Evolutionary conservation across 2,797 vertebrate genomes (phyloP).

Genomic region (Gambelia wislizenii): DNA sequence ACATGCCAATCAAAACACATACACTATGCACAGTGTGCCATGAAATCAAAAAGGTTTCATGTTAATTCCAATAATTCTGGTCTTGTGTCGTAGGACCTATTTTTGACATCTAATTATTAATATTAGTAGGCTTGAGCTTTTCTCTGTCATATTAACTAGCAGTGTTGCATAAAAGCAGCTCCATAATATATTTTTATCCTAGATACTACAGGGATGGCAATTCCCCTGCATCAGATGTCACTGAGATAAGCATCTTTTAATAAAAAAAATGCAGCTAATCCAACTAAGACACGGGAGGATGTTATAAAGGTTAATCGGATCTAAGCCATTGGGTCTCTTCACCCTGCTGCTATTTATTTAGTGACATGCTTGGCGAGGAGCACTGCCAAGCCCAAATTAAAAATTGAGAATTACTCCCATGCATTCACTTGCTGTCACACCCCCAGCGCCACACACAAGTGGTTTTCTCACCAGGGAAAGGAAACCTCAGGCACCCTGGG

Average conservation of each 20-base stretch:
- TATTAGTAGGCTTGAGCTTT: neutral
- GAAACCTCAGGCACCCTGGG: conserved; percentile 4
- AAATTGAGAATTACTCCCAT: neutral
- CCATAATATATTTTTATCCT: conserved; percentile 29
- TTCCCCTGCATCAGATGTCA: conserved; percentile 46
- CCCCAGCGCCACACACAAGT: neutral
- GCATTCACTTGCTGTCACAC: neutral
- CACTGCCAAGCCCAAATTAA: conserved; percentile 11
- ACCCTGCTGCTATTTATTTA: conserved; percentile 50
- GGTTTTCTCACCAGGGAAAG: neutral
- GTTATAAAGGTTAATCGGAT: conserved; percentile 64
- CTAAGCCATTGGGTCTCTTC: conserved; percentile 51
- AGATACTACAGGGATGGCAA: conserved; percentile 18
- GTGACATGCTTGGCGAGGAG: conserved; percentile 46
- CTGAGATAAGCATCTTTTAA: conserved; percentile 48
- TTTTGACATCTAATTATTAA: conserved; percentile 14
- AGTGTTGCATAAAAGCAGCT: conserved; percentile 7
- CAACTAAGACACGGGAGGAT: conserved; percentile 61
- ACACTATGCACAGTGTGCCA: neutral
- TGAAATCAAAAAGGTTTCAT: neutral
- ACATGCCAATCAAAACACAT: neutral
- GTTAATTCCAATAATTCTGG: conserved; percentile 6
- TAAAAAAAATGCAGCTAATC: conserved; percentile 56
- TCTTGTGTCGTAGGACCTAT: neutral
- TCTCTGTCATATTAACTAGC: neutral